Base-by-base conservation (phyloP, 2,113 vertebrate genomes). In the Ancistrus triradiatus region DNA sequence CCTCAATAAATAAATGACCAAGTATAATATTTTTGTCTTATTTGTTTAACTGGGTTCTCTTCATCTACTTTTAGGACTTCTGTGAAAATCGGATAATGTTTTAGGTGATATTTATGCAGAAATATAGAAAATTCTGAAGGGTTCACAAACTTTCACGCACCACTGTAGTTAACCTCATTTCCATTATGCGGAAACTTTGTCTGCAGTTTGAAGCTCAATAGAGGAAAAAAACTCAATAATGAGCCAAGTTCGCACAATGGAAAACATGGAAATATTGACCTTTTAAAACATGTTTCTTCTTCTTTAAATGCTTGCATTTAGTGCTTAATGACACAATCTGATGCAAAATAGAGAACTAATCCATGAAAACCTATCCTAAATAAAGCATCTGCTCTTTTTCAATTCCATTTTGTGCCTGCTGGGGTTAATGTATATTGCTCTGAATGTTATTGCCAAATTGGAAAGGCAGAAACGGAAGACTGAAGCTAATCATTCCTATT, bases 401-500 rank as follows among this genome's bases (percentile, higher is more conserved):
- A 3, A 35, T 27, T 8, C 13, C 10, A 7, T 7, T 47, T 47
- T 3, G 11, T 19, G 13, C n/a, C 17, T 4, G 6, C 25, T 9
- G 28, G 10, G 25, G 24, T 53, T 63, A 59, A 58, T 25, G 17
- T 13, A 31, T 38, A 19, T 47, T 10, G 15, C 47, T 25, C 25
- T 63, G 17, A 37, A 43, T 4, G 19, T 18, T 25, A 56, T 35
- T 65, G 28, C 33, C 18, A 56, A 64, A 37, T 60, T 47, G 13
- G 4, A 73, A 25, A 31, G 22, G 19, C 18, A 65, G 22, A 59
- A 52, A 47, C 52, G 15, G 24, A 19, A 21, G 35, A 24, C 63
- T 47, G 18, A 64, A 68, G 48, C n/a, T 43, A 60, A 64, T 60
- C 42, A 55, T 52, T 53, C 27, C 40, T 49, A 64, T 60, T 64